Percentiles rank a stretch among this genome's conserved stretches.
Evolutionary conservation across 2,797 vertebrate species (phyloP).

Genomic region (Furcifer pardalis): DNA sequence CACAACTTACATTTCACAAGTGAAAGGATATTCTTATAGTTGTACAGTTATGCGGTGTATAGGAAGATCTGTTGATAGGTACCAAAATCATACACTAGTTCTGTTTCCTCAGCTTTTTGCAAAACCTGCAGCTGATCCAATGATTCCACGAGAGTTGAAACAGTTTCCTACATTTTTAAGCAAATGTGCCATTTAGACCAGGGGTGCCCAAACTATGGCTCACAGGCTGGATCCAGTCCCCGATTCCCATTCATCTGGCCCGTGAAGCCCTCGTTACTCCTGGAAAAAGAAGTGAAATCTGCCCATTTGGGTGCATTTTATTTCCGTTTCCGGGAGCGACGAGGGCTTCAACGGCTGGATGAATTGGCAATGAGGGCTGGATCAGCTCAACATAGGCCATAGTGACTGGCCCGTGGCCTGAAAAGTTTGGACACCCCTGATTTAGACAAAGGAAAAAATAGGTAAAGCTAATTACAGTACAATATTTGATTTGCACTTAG

Average conservation of each 20-base stretch:
- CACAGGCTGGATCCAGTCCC: too few relatives aligned
- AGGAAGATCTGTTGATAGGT: neutral
- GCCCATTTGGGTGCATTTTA: too few relatives aligned
- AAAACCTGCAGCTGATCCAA: neutral
- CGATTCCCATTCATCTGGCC: too few relatives aligned
- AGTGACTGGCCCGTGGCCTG: too few relatives aligned
- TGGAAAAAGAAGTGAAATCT: too few relatives aligned
- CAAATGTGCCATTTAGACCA: neutral
- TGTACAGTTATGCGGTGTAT: neutral
- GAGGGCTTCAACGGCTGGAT: too few relatives aligned
- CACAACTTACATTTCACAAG: conserved; percentile 21
- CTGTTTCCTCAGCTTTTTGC: neutral
- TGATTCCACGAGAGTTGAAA: neutral
- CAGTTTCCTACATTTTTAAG: neutral
- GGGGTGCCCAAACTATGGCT: too few relatives aligned
- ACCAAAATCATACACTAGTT: neutral
- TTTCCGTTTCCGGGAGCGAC: too few relatives aligned
- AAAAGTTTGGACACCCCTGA: too few relatives aligned
- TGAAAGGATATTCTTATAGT: conserved; percentile 1
- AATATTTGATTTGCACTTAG: neutral
- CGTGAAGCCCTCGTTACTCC: too few relatives aligned
- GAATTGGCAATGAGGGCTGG: too few relatives aligned
- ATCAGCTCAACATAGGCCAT: too few relatives aligned
- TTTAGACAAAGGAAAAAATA: neutral
- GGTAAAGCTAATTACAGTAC: neutral